A percentile compares a stretch with the other conserved stretches of the same genome.
Evolutionary conservation across 2,797 vertebrate species (phyloP).

Genomic region (Parambassis ranga): DNA sequence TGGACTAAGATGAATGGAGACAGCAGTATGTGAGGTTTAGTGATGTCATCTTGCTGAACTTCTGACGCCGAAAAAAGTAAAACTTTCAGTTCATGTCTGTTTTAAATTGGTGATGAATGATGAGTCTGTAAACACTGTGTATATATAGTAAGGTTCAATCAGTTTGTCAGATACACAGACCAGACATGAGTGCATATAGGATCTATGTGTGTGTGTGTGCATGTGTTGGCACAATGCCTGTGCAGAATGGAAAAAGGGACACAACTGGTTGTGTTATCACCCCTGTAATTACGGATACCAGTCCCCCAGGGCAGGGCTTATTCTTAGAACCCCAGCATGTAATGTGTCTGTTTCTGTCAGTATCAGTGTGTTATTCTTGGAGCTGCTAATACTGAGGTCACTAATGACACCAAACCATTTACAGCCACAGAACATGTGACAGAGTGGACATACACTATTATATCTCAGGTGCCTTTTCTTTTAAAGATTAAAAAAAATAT

Average conservation of each 20-base stretch:
- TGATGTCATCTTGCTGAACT: too few species aligned
- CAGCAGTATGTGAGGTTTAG: too few species aligned
- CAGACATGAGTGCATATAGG: slow-evolving; percentile 38
- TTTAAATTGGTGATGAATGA: too few species aligned
- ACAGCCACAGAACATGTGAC: slow-evolving; percentile 21
- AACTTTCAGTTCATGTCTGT: too few species aligned
- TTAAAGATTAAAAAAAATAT: slow-evolving; percentile 5
- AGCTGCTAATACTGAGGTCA: slow-evolving; percentile 42
- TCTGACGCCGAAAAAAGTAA: too few species aligned
- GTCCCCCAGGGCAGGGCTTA: slow-evolving; percentile 31
- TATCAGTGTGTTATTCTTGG: slow-evolving; percentile 57
- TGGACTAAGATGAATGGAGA: too few species aligned
- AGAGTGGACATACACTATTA: background rate
- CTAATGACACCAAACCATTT: slow-evolving; percentile 45
- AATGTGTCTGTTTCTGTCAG: slow-evolving; percentile 39
- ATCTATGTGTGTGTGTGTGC: slow-evolving; percentile 11
- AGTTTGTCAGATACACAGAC: slow-evolving; percentile 35
- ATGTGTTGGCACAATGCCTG: slow-evolving; percentile 20
- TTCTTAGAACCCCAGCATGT: slow-evolving; percentile 53
- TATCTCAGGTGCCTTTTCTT: slow-evolving; percentile 1
- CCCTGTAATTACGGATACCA: slow-evolving; percentile 35
- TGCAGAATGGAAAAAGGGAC: slow-evolving; percentile 50
- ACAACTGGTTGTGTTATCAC: slow-evolving; percentile 55
- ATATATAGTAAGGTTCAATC: slow-evolving; percentile 5
- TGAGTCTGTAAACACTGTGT: background rate